phyloP scores from a whole-genome alignment of 2,888 invertebrate genomes.

The Cancer borealis region DNA sequence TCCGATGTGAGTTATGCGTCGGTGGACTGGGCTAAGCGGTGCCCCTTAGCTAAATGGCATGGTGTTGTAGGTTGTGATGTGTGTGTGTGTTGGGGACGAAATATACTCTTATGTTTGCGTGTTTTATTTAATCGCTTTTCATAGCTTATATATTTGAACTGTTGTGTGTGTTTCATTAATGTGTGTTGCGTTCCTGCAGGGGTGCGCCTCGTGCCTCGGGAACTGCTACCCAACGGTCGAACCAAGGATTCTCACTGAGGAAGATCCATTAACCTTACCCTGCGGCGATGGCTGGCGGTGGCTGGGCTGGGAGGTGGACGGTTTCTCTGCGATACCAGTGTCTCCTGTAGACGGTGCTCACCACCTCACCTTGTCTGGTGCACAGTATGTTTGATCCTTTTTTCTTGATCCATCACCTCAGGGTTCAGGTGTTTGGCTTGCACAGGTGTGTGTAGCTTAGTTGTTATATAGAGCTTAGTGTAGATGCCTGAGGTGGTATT shows the following conservation, averaged over 20 bases:
- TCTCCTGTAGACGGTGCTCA: not conserved
- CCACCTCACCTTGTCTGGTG: not conserved
- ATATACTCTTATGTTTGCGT: not conserved
- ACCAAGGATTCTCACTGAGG: conserved; percentile 22
- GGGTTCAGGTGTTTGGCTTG: not conserved
- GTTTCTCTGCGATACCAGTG: conserved; percentile 4
- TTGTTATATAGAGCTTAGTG: no score
- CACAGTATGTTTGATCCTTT: not conserved
- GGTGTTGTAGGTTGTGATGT: not conserved
- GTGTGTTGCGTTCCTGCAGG: not conserved
- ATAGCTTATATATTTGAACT: not conserved
- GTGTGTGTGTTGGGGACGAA: not conserved
- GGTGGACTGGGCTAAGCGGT: not conserved
- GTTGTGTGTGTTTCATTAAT: not conserved
- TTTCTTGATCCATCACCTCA: not conserved
- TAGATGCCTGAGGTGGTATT: no score
- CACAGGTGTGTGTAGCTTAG: not conserved
- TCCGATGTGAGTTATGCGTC: conserved; percentile 18
- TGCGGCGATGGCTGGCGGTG: conserved; percentile 6
- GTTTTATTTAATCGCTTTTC: not conserved
- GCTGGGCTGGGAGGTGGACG: conserved; percentile 14
- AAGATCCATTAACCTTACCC: conserved; percentile 27
- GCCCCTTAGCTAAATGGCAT: not conserved
- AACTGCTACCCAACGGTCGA: not conserved
- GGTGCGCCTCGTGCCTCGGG: not conserved